phyloP scores from a whole-genome alignment of 2,888 invertebrate genomes.

The Synergus japonicus region DNA sequence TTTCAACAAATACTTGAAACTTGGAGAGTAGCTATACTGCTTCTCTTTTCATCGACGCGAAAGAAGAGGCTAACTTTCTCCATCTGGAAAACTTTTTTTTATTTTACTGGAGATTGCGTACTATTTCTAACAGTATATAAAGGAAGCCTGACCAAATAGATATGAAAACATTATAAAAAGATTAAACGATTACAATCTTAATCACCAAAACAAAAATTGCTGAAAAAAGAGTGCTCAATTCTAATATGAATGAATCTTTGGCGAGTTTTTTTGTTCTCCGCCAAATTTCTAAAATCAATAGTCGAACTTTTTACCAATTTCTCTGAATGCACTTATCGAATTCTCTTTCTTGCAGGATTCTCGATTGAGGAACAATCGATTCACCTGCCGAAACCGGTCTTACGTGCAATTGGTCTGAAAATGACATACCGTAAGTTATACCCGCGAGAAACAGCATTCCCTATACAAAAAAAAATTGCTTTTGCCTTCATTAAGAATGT shows the following conservation, averaged over 20 bases:
- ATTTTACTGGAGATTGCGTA: neutral
- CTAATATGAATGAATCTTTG: neutral
- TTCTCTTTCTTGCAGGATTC: constrained; percentile 17
- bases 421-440: constrained; percentile 31
- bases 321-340: constrained; percentile 4
- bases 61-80: constrained; percentile 38
- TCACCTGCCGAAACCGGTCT: constrained; percentile 40
- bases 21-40: constrained; percentile 34
- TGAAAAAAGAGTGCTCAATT: neutral
- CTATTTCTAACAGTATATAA: constrained; percentile 11
- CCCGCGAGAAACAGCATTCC: constrained; percentile 20
- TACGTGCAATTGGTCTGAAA: constrained; percentile 30
- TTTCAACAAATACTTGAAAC: constrained; percentile 40
- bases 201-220: neutral
- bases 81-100: constrained; percentile 28
- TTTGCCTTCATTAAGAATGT: constrained; percentile 36
- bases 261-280: neutral
- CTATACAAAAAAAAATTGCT: neutral
- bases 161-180: neutral
- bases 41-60: constrained; percentile 23
- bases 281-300: constrained; percentile 5
- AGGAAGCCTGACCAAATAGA: neutral
- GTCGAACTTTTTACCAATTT: constrained; percentile 13
- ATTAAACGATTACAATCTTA: neutral
- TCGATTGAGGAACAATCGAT: constrained; percentile 38